These are phyloP conservation scores for Hyppa rectilinea DNA, from an alignment of 2,888 invertebrate species.

Conservation along the genomic window DNA sequence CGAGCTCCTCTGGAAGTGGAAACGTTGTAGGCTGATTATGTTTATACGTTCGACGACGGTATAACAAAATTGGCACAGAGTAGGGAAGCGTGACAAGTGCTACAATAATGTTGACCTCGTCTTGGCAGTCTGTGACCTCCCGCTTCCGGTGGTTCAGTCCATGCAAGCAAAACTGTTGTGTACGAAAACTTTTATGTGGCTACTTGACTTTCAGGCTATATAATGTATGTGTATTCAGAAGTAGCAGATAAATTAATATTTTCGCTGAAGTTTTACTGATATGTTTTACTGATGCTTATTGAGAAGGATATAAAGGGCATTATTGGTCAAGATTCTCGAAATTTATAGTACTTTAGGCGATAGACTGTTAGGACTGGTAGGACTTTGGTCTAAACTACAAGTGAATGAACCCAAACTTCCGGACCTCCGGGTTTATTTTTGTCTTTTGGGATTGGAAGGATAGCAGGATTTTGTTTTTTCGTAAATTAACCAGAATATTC, in stretches of 20 bases:
- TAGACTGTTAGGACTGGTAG: background rate
- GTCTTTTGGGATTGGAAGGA: background rate
- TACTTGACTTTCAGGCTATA: background rate
- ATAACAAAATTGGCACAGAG: slow-evolving; percentile 34
- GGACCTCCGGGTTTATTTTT: background rate
- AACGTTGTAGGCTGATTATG: background rate
- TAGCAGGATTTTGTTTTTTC: background rate
- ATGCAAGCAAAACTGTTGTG: slow-evolving; percentile 11
- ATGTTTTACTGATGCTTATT: background rate
- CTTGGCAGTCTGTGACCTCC: slow-evolving; percentile 36
- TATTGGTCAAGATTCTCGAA: background rate
- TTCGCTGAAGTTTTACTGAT: background rate
- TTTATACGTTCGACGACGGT: background rate
- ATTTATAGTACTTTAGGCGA: background rate
- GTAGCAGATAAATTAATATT: background rate
- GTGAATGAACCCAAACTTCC: background rate
- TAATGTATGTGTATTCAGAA: too few relatives aligned
- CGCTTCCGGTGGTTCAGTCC: slow-evolving; percentile 20
- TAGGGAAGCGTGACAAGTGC: slow-evolving; percentile 8
- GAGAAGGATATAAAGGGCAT: background rate
- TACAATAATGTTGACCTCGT: slow-evolving; percentile 34
- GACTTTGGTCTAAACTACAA: too few relatives aligned
- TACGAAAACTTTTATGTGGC: background rate
- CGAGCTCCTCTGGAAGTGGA: too few relatives aligned
- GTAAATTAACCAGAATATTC: background rate